Percentiles rank a stretch among this genome's conserved stretches.
Evolutionary conservation across 2,113 vertebrate genomes (phyloP).

Genomic region (Nicator chloris): DNA sequence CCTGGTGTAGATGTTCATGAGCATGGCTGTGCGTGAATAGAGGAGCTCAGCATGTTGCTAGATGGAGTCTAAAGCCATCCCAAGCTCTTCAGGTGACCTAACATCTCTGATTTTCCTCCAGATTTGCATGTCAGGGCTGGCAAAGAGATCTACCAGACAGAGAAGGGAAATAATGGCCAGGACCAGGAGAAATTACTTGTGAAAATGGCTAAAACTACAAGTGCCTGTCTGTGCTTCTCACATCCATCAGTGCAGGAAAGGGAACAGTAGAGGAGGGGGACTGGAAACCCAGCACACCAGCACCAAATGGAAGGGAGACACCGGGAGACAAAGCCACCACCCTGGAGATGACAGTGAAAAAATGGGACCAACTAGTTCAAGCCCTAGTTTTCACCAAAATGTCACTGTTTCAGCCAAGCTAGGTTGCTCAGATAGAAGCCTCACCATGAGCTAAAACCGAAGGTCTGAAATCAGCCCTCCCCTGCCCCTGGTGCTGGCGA

Average conservation of each 20-base stretch:
- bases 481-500: neutral
- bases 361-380: neutral
- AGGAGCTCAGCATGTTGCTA: neutral
- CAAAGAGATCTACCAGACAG: neutral
- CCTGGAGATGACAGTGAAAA: neutral
- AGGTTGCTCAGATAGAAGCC: neutral
- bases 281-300: neutral
- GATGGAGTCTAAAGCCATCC: neutral
- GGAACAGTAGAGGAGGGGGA: neutral
- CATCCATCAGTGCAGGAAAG: neutral
- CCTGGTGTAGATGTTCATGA: neutral
- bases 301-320: accelerated
- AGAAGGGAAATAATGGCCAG: neutral
- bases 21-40: neutral
- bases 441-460: neutral
- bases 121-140: neutral
- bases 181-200: neutral
- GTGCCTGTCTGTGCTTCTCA: neutral
- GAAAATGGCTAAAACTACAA: neutral
- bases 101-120: neutral
- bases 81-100: neutral
- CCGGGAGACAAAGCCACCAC: neutral
- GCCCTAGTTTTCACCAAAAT: neutral
- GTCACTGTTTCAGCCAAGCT: neutral
- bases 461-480: neutral